phyloP scores from a whole-genome alignment of 1,140 invertebrate species.

The Platyura marginata region DNA sequence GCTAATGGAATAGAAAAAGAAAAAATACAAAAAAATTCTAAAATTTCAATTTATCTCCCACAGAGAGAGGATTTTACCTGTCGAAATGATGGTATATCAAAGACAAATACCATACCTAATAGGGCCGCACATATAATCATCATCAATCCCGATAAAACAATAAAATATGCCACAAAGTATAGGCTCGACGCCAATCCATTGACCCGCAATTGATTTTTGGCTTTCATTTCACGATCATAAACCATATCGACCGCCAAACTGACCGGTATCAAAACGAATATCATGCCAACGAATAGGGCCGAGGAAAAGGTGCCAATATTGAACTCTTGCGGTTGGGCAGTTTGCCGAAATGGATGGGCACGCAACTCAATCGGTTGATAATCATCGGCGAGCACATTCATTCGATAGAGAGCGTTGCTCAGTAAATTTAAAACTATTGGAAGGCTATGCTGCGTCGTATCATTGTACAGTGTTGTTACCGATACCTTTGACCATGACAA shows the following conservation, averaged over 20 bases:
- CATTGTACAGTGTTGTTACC: constrained; percentile 52
- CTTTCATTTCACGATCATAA: constrained; percentile 66
- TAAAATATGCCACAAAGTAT: constrained; percentile 62
- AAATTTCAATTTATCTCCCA: not conserved
- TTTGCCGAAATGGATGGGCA: constrained; percentile 50
- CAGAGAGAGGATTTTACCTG: too few relatives aligned
- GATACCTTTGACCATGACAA: constrained; percentile 29
- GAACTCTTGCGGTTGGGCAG: constrained; percentile 44
- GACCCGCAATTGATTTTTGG: constrained; percentile 63
- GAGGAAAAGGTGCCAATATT: constrained; percentile 50
- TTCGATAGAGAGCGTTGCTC: constrained; percentile 45
- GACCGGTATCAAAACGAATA: constrained; percentile 55
- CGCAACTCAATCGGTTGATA: constrained; percentile 28
- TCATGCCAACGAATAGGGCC: constrained; percentile 56
- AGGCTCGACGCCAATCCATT: constrained; percentile 58
- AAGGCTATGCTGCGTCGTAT: constrained; percentile 57
- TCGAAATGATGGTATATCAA: constrained; percentile 41
- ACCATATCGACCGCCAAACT: constrained; percentile 65
- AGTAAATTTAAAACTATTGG: constrained; percentile 58
- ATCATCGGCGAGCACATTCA: constrained; percentile 2
- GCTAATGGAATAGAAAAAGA: constrained; percentile 15
- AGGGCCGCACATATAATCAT: constrained; percentile 43
- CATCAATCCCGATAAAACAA: constrained; percentile 50
- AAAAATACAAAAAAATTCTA: not conserved
- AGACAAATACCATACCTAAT: constrained; percentile 40